Evolutionary conservation across 2,797 vertebrate genomes (phyloP), one percentile per base, ranked within the genome.

Genomic region (Sebastes iracundus): DNA sequence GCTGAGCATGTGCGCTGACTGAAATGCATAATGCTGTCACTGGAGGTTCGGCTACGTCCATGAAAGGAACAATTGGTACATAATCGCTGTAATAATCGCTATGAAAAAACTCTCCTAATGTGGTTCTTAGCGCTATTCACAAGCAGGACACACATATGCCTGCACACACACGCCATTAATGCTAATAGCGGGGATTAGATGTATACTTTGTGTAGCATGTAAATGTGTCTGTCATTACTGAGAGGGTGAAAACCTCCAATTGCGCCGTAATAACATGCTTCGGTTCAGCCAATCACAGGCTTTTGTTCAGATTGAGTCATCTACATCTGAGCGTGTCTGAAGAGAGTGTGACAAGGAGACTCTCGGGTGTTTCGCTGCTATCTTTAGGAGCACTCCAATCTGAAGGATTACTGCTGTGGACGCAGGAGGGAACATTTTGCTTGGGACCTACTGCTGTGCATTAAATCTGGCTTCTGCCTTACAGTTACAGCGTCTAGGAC

Each of bases 251-350:
- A 93, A 91, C 80, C 89, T 87, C 83, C 80, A 88, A 88, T 90
- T 92, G 84, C 80, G 55, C 77, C 35, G 6, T 93, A 93, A 95
- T 94, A 90, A 92, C 87, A 94, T 88, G 90, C 92, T 88, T 89
- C 20, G n/a, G 69, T 84, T 93, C 82, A 89, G 85, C 92, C 92
- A 94, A 94, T 95, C 92, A 92, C 42, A 66, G 72, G 80, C 88
- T 88, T 90, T 91, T 94, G 92, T 94, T 92, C 75, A 79, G 90
- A 93, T 94, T 94, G 92, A 94, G 90, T 92, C 93, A 91, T 94
- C 87, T 85, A 85, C 70, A 60, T 89, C 79, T 84, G 86, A 90
- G 89, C 84, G 82, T 88, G 90, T 90, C 84, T 91, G 82, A 91
- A 82, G 83, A 81, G 82, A 88, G 81, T 88, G 86, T 91, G 88